A percentile compares a stretch with the other conserved stretches of the same genome.
Evolutionary conservation across 2,888 invertebrate genomes (phyloP).

Genomic region (Lymantria dispar): DNA sequence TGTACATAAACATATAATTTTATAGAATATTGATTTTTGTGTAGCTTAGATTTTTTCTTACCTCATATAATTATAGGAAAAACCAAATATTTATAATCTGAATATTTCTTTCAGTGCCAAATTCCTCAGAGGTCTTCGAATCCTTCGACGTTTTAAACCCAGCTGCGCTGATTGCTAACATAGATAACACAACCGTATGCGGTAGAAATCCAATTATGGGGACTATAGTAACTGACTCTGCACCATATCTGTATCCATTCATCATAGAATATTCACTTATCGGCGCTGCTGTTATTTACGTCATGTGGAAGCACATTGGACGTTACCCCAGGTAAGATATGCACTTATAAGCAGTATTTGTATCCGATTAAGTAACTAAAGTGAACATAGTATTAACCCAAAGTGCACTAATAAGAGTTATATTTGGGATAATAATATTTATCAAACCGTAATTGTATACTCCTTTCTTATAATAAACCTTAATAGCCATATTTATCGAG

Average conservation of each 20-base stretch:
- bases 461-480: too few species aligned
- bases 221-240: constrained; percentile 94
- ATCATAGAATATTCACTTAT: constrained; percentile 97
- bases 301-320: constrained; percentile 98
- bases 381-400: constrained; percentile 2
- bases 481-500: not conserved
- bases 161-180: constrained; percentile 82
- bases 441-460: not conserved
- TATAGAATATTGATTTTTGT: constrained; percentile 1
- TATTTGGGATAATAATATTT: not conserved
- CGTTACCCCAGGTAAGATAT: constrained; percentile 88
- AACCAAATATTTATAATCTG: not conserved
- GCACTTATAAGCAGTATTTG: not conserved
- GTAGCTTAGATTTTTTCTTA: constrained; percentile 20
- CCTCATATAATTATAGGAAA: not conserved
- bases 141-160: constrained; percentile 83
- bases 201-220: constrained; percentile 95
- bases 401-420: not conserved
- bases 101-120: constrained; percentile 58
- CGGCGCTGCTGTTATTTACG: constrained; percentile 96
- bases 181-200: constrained; percentile 84
- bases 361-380: not conserved
- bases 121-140: constrained; percentile 76
- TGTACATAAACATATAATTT: constrained; percentile 16
- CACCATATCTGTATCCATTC: constrained; percentile 97